A percentile compares a stretch with the other conserved stretches of the same genome.
phyloP scores from a whole-genome alignment of 2,888 invertebrate genomes.

The Pseudanteris insignis region DNA sequence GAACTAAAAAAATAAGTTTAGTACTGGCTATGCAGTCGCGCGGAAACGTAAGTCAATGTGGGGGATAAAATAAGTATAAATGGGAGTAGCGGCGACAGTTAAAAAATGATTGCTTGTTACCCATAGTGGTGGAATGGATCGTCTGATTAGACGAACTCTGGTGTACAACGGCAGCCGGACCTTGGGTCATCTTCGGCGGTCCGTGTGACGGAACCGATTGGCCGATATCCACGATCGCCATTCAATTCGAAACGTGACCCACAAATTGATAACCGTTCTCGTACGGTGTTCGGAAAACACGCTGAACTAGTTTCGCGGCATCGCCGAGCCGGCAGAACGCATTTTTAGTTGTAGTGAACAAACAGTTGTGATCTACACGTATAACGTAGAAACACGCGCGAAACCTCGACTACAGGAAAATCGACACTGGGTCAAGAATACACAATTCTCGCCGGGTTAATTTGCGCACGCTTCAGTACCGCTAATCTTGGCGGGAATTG shows the following conservation, averaged over 20 bases:
- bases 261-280: constrained; percentile 11
- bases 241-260: constrained; percentile 20
- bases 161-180: constrained; percentile 2
- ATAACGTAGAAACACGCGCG: neutral
- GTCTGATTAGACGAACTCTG: constrained; percentile 11
- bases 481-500: constrained; percentile 39
- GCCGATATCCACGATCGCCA: constrained; percentile 20
- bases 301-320: constrained; percentile 29
- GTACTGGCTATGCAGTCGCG: no score
- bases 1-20: no score
- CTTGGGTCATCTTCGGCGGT: constrained; percentile 15
- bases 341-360: constrained; percentile 6
- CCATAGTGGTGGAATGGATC: constrained; percentile 9
- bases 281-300: constrained; percentile 8
- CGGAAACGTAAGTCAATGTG: no score
- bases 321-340: constrained; percentile 21
- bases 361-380: neutral
- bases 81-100: constrained; percentile 1
- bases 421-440: constrained; percentile 9
- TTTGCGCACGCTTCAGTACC: constrained; percentile 41
- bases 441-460: constrained; percentile 32
- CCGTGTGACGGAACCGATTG: constrained; percentile 8
- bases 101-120: constrained; percentile 8
- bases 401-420: neutral
- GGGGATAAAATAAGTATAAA: no score